Conservation (phyloP, 2,888 invertebrate genomes). For the Xanthorhoe spadicearia region DNA sequence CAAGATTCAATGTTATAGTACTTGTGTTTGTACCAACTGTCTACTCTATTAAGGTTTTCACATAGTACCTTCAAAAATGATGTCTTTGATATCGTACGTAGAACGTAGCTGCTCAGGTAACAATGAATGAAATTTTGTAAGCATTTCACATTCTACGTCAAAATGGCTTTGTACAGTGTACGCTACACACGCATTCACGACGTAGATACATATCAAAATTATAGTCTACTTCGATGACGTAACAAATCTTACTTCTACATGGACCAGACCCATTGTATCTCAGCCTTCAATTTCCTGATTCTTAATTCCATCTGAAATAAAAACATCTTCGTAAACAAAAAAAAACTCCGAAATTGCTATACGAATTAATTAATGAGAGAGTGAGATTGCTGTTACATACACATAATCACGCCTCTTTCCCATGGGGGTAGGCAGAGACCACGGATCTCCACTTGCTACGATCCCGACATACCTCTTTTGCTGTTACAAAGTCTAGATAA, state of each 20-base stretch:
- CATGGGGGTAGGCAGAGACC: too few relatives aligned
- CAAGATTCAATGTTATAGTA: background rate
- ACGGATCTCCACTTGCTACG: too few relatives aligned
- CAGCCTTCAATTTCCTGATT: constrained; percentile 41
- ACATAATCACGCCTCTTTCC: too few relatives aligned
- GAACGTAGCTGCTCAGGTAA: background rate
- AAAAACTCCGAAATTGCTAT: too few relatives aligned
- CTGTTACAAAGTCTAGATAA: too few relatives aligned
- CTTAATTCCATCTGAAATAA: constrained; percentile 34
- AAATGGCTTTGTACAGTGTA: background rate
- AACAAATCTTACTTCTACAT: constrained; percentile 16
- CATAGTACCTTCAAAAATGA: background rate
- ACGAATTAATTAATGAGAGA: too few relatives aligned
- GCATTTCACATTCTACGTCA: background rate
- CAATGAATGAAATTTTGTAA: background rate
- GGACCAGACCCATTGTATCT: constrained; percentile 28
- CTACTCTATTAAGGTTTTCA: background rate
- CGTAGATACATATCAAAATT: constrained; percentile 1
- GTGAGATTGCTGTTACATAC: too few relatives aligned
- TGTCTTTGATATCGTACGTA: background rate
- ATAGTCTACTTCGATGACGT: constrained; percentile 4
- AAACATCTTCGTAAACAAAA: background rate
- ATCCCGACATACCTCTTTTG: too few relatives aligned
- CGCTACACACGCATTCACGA: too few relatives aligned
- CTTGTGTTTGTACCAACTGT: background rate